Base-by-base conservation (phyloP, 1,140 invertebrate genomes). In the Patella vulgata region DNA sequence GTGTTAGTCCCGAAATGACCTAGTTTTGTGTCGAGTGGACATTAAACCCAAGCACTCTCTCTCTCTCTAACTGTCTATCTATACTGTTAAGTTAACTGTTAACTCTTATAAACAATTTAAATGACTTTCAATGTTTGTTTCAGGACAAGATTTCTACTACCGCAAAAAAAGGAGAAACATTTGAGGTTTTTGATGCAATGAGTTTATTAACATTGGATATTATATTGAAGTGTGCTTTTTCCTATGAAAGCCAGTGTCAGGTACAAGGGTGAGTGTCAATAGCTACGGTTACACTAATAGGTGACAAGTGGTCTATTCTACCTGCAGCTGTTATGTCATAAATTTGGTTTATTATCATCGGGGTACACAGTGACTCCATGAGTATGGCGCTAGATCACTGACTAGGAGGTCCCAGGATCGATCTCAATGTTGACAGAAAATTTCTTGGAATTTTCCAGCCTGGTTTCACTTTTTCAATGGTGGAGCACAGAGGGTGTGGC, bases 141-240 rank as follows among this genome's bases (percentile, higher is more conserved):
- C 64, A 78, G 76, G 48, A 56, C n/a, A 69, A 69, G 14, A 62
- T 78, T 9, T 30, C 43, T 9, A 47, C 31, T 23, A 43, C 30
- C 31, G 70, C 59, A 2, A 40, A 61, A 17, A 36, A 30, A 36
- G 62, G 53, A 11, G 39, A 59, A 30, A 50, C 31, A 21, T 76
- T 78, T 58, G 76, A 78, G 39, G 57, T 71, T 6, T 76, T 71
- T 46, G 58, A 39, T 47, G 46, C 62, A 23, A 50, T 78, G 28
- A 67, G 70, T 55, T 46, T 74, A 12, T 75, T 69, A 39, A 79
- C 78, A n/a, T 47, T 80, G 25, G 78, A 79, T 30, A 68, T 79
- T 39, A 71, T 80, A 25, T 61, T 80, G 25, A 67, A 71, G 42
- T 80, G 78, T 66, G 76, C 76, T 40, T 74, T 80, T 44, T 75